These are phyloP conservation scores for Mesoclemmys tuberculata DNA, from an alignment of 2,113 vertebrate species.

Conservation along the genomic window DNA sequence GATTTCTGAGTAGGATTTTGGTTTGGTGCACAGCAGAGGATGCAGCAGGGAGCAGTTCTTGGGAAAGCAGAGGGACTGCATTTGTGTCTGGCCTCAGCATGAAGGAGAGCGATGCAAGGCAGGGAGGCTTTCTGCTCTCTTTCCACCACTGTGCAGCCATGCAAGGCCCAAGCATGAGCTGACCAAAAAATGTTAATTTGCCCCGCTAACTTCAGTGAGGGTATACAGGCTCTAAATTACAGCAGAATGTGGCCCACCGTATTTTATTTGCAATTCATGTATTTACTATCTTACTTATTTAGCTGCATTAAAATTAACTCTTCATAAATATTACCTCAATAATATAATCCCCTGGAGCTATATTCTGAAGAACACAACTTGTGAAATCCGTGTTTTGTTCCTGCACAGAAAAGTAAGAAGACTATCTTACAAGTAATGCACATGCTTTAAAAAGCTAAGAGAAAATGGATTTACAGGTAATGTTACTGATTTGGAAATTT, in stretches of 20 bases:
- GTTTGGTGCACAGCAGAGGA: background rate
- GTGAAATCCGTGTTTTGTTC: conserved; percentile 86
- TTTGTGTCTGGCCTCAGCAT: background rate
- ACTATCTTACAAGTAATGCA: conserved; percentile 11
- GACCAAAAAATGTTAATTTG: background rate
- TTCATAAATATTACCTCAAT: conserved; percentile 86
- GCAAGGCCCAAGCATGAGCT: background rate
- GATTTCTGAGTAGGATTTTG: background rate
- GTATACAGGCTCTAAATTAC: background rate
- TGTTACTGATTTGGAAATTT: background rate
- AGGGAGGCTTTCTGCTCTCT: background rate
- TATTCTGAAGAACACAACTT: conserved; percentile 89
- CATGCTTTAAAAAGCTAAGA: background rate
- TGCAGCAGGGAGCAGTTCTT: background rate
- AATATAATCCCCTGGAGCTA: conserved; percentile 92
- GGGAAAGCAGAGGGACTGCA: background rate
- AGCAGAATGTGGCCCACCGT: background rate
- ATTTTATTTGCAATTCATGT: background rate
- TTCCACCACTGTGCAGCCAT: background rate
- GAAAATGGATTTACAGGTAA: background rate
- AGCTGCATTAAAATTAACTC: background rate
- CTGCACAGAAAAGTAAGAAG: conserved; percentile 72
- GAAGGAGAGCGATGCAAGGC: background rate
- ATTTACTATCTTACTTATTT: background rate
- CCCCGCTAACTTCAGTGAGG: background rate